A percentile compares a stretch with the other conserved stretches of the same genome.
These are phyloP conservation scores for Cyphomyrmex costatus DNA, from an alignment of 1,140 invertebrate species.

Conservation along the genomic window DNA sequence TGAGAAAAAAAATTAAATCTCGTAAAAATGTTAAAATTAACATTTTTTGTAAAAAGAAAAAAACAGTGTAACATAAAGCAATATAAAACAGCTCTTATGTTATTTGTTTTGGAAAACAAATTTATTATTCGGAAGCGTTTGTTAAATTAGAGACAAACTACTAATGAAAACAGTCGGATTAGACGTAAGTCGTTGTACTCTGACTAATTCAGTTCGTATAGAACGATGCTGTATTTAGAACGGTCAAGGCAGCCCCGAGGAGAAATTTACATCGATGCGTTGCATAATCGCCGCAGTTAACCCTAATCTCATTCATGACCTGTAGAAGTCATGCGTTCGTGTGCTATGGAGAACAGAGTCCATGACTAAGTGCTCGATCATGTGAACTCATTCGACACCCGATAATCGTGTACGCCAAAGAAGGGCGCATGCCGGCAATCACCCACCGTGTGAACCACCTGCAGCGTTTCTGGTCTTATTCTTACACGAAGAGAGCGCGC, in stretches of 20 bases:
- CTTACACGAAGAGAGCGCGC: constrained; percentile 39
- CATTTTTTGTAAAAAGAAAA: too few relatives aligned
- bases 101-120: background rate
- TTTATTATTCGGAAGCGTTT: background rate
- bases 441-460: constrained; percentile 42
- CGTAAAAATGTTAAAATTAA: too few relatives aligned
- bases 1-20: too few relatives aligned
- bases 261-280: constrained; percentile 56
- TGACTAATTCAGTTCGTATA: background rate
- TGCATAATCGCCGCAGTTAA: constrained; percentile 58
- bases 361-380: constrained; percentile 62
- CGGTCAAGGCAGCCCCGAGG: background rate
- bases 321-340: constrained; percentile 48
- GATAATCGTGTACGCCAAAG: constrained; percentile 54
- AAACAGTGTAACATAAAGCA: constrained; percentile 4
- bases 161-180: background rate
- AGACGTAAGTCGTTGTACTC: background rate
- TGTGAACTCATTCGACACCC: constrained; percentile 61
- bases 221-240: background rate
- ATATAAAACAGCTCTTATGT: background rate
- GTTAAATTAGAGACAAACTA: background rate
- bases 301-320: constrained; percentile 58
- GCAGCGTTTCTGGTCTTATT: constrained; percentile 46
- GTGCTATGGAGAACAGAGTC: constrained; percentile 38
- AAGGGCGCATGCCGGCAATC: constrained; percentile 41